These are phyloP conservation scores for Polymixis lichenea DNA, from an alignment of 2,888 invertebrate genomes.

Conservation along the genomic window DNA sequence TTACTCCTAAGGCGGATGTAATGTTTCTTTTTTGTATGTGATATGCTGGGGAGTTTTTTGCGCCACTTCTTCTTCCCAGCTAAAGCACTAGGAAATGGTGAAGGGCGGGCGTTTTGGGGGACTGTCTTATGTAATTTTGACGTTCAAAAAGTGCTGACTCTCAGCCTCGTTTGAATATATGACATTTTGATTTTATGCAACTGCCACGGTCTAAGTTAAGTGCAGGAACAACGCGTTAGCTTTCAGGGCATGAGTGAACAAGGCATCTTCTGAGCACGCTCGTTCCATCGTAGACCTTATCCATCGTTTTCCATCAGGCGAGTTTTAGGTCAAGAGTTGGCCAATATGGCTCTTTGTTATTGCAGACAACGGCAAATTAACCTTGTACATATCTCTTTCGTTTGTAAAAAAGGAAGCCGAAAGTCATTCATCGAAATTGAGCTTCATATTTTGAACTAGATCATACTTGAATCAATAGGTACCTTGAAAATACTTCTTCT, in stretches of 20 bases:
- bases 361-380: background rate
- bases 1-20: slow-evolving; percentile 3
- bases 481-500: too few relatives aligned
- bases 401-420: background rate
- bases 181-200: too few relatives aligned
- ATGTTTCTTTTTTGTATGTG: background rate
- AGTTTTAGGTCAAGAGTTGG: background rate
- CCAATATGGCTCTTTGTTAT: background rate
- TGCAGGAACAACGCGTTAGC: background rate
- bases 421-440: background rate
- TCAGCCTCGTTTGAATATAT: too few relatives aligned
- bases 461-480: too few relatives aligned
- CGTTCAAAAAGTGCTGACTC: too few relatives aligned
- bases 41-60: too few relatives aligned
- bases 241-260: background rate
- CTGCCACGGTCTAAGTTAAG: background rate
- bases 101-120: too few relatives aligned
- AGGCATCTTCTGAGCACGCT: background rate
- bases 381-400: background rate
- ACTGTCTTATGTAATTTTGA: too few relatives aligned
- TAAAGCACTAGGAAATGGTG: too few relatives aligned
- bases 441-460: background rate
- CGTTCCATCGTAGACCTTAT: background rate
- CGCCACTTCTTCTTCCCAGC: too few relatives aligned
- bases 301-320: background rate